Conservation (phyloP, 2,888 invertebrate genomes). For the Carpatolechia fugitivella region DNA sequence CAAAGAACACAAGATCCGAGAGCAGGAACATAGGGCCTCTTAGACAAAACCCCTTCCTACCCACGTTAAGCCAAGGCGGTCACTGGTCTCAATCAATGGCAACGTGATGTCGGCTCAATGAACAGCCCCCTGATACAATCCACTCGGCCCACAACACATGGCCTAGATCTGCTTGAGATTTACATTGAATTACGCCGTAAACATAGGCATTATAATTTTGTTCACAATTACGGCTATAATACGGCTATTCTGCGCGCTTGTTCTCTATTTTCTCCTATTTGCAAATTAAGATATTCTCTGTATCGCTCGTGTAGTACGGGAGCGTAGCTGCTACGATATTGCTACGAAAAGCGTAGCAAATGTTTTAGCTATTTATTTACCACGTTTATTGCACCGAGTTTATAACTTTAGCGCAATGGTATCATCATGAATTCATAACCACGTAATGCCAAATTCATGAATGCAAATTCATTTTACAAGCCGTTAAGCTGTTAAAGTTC, state of each 20-base stretch:
- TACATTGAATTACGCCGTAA: no score
- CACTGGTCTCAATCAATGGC: background rate
- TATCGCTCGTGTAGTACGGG: background rate
- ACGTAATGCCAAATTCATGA: conserved; percentile 1
- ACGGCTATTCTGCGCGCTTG: no score
- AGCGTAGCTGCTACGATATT: background rate
- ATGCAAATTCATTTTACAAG: background rate
- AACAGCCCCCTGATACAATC: background rate
- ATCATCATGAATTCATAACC: background rate
- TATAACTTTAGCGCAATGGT: background rate
- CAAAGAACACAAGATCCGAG: no score
- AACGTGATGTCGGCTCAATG: background rate
- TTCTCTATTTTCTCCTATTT: no score
- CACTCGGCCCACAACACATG: background rate
- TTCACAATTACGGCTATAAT: no score
- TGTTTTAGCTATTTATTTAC: background rate
- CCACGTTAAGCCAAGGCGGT: no score
- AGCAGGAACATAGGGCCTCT: no score
- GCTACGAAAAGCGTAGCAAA: background rate
- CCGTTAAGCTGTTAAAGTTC: background rate
- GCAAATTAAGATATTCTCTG: no score
- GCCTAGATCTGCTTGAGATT: no score
- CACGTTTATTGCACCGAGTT: background rate
- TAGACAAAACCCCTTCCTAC: no score
- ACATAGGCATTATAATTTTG: no score